These are phyloP conservation scores for Notospermus geniculatus DNA, from an alignment of 1,140 invertebrate genomes.

Conservation along the genomic window DNA sequence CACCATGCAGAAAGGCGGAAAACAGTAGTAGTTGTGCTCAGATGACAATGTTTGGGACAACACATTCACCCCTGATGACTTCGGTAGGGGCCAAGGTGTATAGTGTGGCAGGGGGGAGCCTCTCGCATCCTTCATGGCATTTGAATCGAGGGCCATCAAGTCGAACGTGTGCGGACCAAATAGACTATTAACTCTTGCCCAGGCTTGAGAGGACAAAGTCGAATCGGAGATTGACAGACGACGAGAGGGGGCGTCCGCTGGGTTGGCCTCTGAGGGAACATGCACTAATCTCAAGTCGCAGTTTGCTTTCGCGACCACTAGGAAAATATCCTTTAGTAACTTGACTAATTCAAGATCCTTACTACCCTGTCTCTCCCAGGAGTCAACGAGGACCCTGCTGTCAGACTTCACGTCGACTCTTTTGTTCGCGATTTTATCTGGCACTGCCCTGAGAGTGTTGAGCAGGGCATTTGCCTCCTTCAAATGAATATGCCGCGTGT, in stretches of 20 bases:
- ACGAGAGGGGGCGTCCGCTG: background rate
- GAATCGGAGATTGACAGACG: background rate
- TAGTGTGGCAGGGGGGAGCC: no score
- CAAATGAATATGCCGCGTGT: background rate
- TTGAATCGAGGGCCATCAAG: no score
- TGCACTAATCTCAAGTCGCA: slow-evolving; percentile 4
- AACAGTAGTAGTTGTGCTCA: no score
- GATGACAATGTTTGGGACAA: no score
- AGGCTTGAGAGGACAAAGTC: background rate
- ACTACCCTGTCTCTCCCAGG: slow-evolving; percentile 1
- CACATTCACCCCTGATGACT: no score
- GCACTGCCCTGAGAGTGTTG: background rate
- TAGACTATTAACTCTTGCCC: background rate
- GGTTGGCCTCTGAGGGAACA: background rate
- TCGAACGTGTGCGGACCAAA: slow-evolving; percentile 8
- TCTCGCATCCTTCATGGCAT: no score
- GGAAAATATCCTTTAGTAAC: background rate
- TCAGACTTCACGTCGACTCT: background rate
- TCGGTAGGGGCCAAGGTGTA: no score
- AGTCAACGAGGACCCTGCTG: background rate
- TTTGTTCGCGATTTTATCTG: background rate
- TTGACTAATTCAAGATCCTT: background rate
- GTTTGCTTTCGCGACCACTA: background rate
- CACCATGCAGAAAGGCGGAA: no score
- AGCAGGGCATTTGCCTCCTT: slow-evolving; percentile 5